A percentile compares a stretch with the other conserved stretches of the same genome.
Evolutionary conservation across 2,888 invertebrate genomes (phyloP).

Genomic region (Argynnis bischoffii): DNA sequence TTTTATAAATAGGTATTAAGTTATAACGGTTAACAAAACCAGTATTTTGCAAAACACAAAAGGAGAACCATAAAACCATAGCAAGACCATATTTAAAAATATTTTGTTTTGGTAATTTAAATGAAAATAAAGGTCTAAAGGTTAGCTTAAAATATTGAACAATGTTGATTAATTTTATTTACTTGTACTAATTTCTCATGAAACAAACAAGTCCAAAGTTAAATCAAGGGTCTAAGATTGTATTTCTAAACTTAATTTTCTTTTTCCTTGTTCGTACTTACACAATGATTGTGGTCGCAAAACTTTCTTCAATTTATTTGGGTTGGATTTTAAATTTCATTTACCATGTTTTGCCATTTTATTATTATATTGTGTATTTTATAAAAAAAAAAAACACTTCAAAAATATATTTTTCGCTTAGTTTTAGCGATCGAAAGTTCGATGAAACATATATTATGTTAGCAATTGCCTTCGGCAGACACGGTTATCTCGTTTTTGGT

Average conservation of each 20-base stretch:
- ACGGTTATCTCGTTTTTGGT: too few species aligned
- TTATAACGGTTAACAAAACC: too few species aligned
- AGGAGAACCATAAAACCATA: too few species aligned
- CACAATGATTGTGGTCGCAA: constrained; percentile 15
- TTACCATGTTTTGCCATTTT: constrained; percentile 5
- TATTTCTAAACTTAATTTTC: constrained; percentile 16
- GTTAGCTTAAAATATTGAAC: neutral
- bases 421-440: too few species aligned
- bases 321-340: constrained; percentile 8
- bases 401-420: too few species aligned
- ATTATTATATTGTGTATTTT: neutral
- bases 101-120: too few species aligned
- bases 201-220: constrained; percentile 18
- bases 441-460: too few species aligned
- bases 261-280: constrained; percentile 6
- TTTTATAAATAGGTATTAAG: neutral
- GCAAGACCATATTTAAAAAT: too few species aligned
- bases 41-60: too few species aligned
- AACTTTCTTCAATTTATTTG: constrained; percentile 19
- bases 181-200: constrained; percentile 1
- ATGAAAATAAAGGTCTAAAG: too few species aligned
- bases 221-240: constrained; percentile 11
- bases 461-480: too few species aligned
- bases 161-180: neutral
- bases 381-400: too few species aligned